Evolutionary conservation across 2,888 invertebrate genomes (phyloP).

Genomic region (Spisula solida): DNA sequence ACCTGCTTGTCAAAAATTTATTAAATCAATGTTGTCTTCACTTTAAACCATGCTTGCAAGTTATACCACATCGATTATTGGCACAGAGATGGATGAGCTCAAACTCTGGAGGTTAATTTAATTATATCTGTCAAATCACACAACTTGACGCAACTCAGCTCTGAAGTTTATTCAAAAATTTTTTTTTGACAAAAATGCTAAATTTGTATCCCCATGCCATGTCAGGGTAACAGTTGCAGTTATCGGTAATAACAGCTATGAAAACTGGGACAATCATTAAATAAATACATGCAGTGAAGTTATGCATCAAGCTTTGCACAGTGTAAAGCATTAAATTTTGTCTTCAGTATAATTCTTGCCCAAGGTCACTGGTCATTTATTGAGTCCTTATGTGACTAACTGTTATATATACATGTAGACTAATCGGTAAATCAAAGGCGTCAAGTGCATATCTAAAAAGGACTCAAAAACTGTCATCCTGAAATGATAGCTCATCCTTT

Average conservation of each 20-base stretch:
- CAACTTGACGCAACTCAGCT: not conserved
- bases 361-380: no score
- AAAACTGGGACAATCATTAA: not conserved
- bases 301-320: not conserved
- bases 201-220: not conserved
- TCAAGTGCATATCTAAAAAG: no score
- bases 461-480: no score
- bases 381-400: no score
- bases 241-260: not conserved
- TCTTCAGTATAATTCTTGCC: no score
- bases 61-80: not conserved
- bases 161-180: not conserved
- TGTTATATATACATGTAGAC: no score
- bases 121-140: not conserved
- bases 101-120: constrained; percentile 57
- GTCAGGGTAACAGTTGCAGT: no score
- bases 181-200: not conserved
- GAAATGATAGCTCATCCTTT: no score
- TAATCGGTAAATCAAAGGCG: no score
- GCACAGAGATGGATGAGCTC: constrained; percentile 53
- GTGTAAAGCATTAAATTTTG: no score
- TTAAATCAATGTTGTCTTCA: not conserved
- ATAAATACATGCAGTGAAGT: not conserved
- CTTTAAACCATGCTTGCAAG: not conserved
- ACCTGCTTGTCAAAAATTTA: constrained; percentile 12